Base-by-base conservation (phyloP, 2,113 vertebrate genomes). In the Pedionomus torquatus region DNA sequence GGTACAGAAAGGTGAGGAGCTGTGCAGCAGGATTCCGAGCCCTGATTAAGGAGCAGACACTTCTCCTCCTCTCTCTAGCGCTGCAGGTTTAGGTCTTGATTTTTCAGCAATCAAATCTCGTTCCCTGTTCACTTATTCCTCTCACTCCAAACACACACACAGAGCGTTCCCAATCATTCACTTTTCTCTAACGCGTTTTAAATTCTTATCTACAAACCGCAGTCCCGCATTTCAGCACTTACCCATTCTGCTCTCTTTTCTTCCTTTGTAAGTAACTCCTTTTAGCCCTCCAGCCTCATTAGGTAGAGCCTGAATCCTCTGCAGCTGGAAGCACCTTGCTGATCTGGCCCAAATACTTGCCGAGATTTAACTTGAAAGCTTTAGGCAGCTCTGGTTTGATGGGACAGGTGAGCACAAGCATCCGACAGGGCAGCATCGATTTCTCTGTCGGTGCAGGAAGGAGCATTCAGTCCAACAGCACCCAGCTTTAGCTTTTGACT, bases 1-100 rank as follows among this genome's bases (percentile, higher is more conserved):
- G 3, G 95, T 30, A 15, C 54, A 9, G 91, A 87, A 55, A 91
- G 92, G 94, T 82, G 93, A 96, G 90, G 93, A 94, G 90, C 87
- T 85, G 2, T 65, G 89, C 91, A 69, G 95, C 66, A 0, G 96
- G 87, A 96, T 83, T 39, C 25, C 25, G 11, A 82, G 91, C 87
- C 80, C 93, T 94, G 95, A 95, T 91, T 95, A 95, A 92, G 94
- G 83, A 95, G 83, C 91, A 96, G 64, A 39, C 80, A 39, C 90
- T 61, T 43, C 72, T 82, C 74, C 43, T 84, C 57, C 63, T 68
- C 65, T 48, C 83, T 30, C 82, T 4, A 35, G 82, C 87, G 12
- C 90, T 28, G 60, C 89, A 70, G 95, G 87, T 39, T 95, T 14
- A 63, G 89, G 54, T 35, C 94, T 93, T 72, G 49, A 88, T 95